Base-by-base conservation (phyloP, 2,888 invertebrate genomes). In the Octodonta nipae region DNA sequence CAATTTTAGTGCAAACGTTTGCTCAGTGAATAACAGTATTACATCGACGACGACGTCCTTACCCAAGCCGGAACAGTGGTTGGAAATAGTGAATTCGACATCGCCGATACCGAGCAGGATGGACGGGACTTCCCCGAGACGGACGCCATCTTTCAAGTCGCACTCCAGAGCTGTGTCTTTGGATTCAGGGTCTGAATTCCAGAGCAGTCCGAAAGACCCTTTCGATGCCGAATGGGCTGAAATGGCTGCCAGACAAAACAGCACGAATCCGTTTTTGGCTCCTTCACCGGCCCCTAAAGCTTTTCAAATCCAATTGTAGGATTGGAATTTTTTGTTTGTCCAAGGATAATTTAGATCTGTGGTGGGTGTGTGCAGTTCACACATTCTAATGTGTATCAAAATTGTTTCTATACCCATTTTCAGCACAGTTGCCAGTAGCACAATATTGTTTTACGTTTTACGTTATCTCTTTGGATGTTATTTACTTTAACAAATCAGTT, bases 151-250 rank as follows among this genome's bases (percentile, higher is more conserved):
- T 32, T 65, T 54, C 27, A 50, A 51, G 15, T 47, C 51, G 15
- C 64, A 65, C 51, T 55, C 65, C 10, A 61, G 74, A 25, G 67
- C 75, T 2, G 68, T 70, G 51, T 73, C 73, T 1, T 47, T 74
- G 36, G 70, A 69, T 40, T 64, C 70, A 0, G 61, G 59, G 10
- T 40, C 49, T 2, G 52, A 55, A 32, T 54, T 52, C 32, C 45
- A 52, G 16, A 11, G 20, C 12, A 42, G 40, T 20, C 51, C 50
- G 29, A 51, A 67, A 11, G 81, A 86, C 63, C 85, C 86, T 1
- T 86, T 86, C 54, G 83, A 86, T 54, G 83, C 84, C 8, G 84
- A 84, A 48, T 86, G 85, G 84, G 85, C 78, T 2, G 73, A 75
- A 34, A 64, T 73, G 28, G 70, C 73, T 2, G 67, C 75, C 16